phyloP scores from a whole-genome alignment of 2,888 invertebrate species.

The Sarcophaga caerulescens region DNA sequence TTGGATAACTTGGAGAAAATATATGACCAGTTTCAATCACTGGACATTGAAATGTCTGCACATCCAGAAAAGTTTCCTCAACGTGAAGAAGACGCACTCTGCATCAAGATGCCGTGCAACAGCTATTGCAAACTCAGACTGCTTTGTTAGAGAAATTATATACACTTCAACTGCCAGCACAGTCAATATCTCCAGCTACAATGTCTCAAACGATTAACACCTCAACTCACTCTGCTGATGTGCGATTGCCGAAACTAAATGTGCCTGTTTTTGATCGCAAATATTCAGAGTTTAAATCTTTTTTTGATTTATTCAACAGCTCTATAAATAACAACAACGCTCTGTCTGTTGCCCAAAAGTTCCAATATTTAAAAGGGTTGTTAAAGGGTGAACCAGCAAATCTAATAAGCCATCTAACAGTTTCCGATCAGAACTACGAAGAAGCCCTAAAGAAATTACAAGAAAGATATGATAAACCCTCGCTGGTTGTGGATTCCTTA shows the following conservation, averaged over 20 bases:
- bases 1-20: neutral
- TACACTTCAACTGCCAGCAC: neutral
- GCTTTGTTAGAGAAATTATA: constrained; percentile 14
- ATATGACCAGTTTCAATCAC: neutral
- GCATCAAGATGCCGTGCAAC: constrained; percentile 20
- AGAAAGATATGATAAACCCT: constrained; percentile 51
- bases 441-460: constrained; percentile 54
- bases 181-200: neutral
- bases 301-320: constrained; percentile 27
- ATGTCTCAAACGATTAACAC: constrained; percentile 4
- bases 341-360: constrained; percentile 10
- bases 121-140: constrained; percentile 18
- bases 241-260: constrained; percentile 32
- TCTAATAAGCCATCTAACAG: constrained; percentile 38
- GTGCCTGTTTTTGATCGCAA: neutral
- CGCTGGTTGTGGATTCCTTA: constrained; percentile 49
- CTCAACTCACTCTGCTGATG: constrained; percentile 34
- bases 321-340: constrained; percentile 8
- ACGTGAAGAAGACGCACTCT: neutral
- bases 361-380: constrained; percentile 37
- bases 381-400: constrained; percentile 34
- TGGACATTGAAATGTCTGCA: constrained; percentile 10
- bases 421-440: constrained; percentile 49
- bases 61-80: neutral
- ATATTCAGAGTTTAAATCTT: constrained; percentile 5